Base-by-base conservation (phyloP, 2,113 vertebrate species). In the Bubo bubo region DNA sequence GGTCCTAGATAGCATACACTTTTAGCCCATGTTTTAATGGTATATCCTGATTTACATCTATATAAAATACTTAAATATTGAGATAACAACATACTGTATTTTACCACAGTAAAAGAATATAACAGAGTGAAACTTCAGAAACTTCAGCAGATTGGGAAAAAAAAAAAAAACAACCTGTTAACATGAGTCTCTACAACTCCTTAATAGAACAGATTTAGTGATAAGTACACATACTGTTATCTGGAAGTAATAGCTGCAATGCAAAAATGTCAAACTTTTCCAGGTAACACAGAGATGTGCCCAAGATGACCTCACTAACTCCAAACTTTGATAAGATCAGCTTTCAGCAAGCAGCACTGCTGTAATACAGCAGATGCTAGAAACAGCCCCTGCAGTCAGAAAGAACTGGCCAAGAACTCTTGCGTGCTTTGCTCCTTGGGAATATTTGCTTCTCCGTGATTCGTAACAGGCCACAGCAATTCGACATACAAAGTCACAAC, bases 301-400 rank as follows among this genome's bases (percentile, higher is more conserved):
- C 76, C 35, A 89, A 90, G 95, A 94, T 93, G 93, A 90, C 53
- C 77, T 81, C 77, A 71, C 87, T 23, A 82, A 79, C 64, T 84
- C 39, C 49, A 39, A 68, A 24, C 35, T 60, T 45, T 6, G 60
- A 23, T 53, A 83, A 86, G 79, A 84, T 73, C 94, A 95, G 56
- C 79, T 82, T 89, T 74, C 71, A 86, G 70, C 70, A 82, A 90
- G 58, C 20, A 14, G 34, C 35, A 32, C 12, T 37, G 64, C 49
- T 94, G 43, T 60, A 52, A 67, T 16, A 62, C 19, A 77, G 59
- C 43, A 86, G 64, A 92, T 41, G 55, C 19, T 30, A 71, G 32
- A 63, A 91, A 81, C 30, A 84, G 45, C 8, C 45, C 49, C 60
- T 34, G 39, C 66, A 81, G 70, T 53, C 70, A 89, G 49, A 85